These are phyloP conservation scores for Leucopsar rothschildi DNA, from an alignment of 2,113 vertebrate genomes.

Conservation along the genomic window DNA sequence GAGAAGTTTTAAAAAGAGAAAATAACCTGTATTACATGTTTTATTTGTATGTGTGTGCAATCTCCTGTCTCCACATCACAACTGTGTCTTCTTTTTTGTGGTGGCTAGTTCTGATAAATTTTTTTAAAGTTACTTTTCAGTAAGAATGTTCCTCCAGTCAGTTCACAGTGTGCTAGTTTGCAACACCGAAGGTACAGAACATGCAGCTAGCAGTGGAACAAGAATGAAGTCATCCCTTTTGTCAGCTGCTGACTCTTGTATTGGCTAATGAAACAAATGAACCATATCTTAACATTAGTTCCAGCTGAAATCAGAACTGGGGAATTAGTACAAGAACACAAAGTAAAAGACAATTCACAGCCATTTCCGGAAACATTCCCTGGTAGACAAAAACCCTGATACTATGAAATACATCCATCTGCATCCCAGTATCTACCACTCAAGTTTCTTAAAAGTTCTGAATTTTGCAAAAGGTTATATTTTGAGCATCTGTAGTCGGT, in stretches of 20 bases:
- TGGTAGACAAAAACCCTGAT: background rate
- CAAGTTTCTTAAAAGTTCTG: background rate
- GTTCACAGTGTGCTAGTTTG: background rate
- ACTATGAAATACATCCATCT: background rate
- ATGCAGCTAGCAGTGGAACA: background rate
- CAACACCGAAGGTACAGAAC: background rate
- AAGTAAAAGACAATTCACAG: background rate
- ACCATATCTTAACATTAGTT: constrained; percentile 6
- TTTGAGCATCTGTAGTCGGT: background rate
- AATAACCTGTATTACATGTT: background rate
- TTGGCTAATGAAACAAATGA: constrained; percentile 13
- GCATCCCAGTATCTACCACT: background rate
- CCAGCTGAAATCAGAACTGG: constrained; percentile 30
- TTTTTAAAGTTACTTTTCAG: background rate
- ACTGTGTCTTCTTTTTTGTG: background rate
- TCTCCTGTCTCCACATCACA: background rate
- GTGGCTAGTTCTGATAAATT: background rate
- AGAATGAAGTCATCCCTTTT: constrained; percentile 39
- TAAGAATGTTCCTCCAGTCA: background rate
- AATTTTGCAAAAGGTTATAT: background rate
- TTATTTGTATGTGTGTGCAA: background rate
- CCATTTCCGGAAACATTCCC: background rate
- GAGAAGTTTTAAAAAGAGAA: background rate
- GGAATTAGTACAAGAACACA: background rate
- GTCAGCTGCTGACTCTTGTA: constrained; percentile 39